Conservation (phyloP, 1,140 invertebrate species). For the Bombus cullumanus region DNA sequence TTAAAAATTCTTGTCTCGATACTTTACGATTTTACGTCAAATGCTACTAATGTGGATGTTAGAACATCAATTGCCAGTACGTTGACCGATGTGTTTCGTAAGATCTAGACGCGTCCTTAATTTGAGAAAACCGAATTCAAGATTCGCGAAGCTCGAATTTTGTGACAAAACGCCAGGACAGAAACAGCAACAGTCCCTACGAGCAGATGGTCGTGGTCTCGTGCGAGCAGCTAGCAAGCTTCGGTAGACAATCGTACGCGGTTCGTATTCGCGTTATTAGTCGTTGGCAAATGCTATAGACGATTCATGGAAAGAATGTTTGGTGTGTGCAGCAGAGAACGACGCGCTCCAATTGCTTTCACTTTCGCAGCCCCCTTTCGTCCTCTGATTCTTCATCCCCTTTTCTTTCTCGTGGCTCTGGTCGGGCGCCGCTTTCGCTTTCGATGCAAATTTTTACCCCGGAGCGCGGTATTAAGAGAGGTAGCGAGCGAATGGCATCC, state of each 20-base stretch:
- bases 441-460: slow-evolving; percentile 70
- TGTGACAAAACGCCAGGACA: background rate
- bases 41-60: too few species aligned
- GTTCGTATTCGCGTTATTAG: background rate
- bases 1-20: too few species aligned
- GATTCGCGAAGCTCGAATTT: background rate
- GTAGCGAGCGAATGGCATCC: slow-evolving; percentile 51
- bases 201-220: background rate
- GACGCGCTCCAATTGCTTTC: slow-evolving; percentile 28
- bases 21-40: too few species aligned
- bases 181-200: background rate
- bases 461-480: slow-evolving; percentile 63
- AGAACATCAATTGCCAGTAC: background rate
- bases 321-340: background rate
- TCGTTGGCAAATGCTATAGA: background rate
- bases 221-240: background rate
- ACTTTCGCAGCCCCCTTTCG: background rate
- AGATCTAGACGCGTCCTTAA: too few species aligned
- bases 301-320: background rate
- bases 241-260: too few species aligned
- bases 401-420: background rate
- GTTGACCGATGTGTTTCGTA: too few species aligned
- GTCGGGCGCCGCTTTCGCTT: slow-evolving; percentile 56
- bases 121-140: background rate
- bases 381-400: slow-evolving; percentile 13